A percentile compares a stretch with the other conserved stretches of the same genome.
Evolutionary conservation across 1,140 invertebrate species (phyloP).

Genomic region (Scaptomyza pallida): DNA sequence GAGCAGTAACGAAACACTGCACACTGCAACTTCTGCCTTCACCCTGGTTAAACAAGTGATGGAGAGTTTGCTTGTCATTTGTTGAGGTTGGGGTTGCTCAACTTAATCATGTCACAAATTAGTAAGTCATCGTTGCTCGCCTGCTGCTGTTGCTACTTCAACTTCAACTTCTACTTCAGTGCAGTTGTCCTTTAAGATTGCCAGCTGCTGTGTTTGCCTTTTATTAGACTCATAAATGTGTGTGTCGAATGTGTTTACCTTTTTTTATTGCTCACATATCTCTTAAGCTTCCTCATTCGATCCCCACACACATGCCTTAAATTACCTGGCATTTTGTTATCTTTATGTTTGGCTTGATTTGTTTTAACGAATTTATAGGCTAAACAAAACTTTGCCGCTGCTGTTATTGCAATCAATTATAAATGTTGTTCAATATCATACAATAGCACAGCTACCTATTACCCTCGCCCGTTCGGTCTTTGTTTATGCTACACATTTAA

Average conservation of each 20-base stretch:
- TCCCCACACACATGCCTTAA: conserved; percentile 9
- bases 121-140: conserved; percentile 62
- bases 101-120: conserved; percentile 81
- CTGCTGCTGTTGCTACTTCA: background rate
- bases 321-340: conserved; percentile 43
- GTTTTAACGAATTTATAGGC: conserved; percentile 65
- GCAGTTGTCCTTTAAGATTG: conserved; percentile 18
- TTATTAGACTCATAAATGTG: conserved; percentile 26
- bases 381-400: conserved; percentile 49
- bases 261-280: conserved; percentile 39
- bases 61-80: conserved; percentile 43
- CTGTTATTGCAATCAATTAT: conserved; percentile 54
- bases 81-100: conserved; percentile 54
- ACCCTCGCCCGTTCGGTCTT: background rate
- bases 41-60: conserved; percentile 13
- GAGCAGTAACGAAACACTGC: conserved; percentile 6
- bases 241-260: conserved; percentile 39
- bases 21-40: background rate
- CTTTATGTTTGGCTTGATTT: conserved; percentile 50
- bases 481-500: conserved; percentile 25
- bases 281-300: background rate
- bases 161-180: conserved; percentile 10
- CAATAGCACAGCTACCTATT: background rate
- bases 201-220: conserved; percentile 24
- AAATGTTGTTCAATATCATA: conserved; percentile 38